These are phyloP conservation scores for Thermophis baileyi DNA, from an alignment of 2,113 vertebrate species.

Conservation along the genomic window DNA sequence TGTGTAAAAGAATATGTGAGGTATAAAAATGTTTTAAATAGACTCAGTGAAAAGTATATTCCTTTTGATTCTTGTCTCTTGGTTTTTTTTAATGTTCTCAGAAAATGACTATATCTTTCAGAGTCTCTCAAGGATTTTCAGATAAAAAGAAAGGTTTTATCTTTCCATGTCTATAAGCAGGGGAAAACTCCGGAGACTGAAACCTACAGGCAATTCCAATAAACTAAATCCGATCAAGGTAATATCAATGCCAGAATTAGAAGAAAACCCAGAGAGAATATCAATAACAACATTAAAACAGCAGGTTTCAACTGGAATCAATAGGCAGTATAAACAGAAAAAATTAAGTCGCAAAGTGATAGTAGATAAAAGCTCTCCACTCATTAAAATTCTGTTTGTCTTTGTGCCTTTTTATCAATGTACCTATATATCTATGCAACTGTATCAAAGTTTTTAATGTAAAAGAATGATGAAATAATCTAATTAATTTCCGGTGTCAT, in stretches of 20 bases:
- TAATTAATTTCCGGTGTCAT: constrained; percentile 84
- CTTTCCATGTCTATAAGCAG: constrained; percentile 83
- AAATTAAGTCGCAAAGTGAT: constrained; percentile 87
- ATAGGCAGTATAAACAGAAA: constrained; percentile 87
- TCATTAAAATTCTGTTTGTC: constrained; percentile 97
- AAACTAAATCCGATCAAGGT: constrained; percentile 93
- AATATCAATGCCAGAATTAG: constrained; percentile 85
- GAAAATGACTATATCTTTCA: constrained; percentile 76
- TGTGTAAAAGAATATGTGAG: constrained; percentile 41
- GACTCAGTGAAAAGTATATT: constrained; percentile 67
- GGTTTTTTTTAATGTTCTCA: constrained; percentile 75
- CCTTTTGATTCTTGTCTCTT: constrained; percentile 75
- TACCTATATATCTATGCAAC: constrained; percentile 88
- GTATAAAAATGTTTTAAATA: constrained; percentile 63
- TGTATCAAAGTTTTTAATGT: constrained; percentile 89
- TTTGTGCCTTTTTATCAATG: constrained; percentile 92
- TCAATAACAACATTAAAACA: constrained; percentile 92
- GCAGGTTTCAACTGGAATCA: constrained; percentile 88
- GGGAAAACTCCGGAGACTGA: constrained; percentile 78
- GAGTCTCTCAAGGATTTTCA: constrained; percentile 83
- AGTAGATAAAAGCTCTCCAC: constrained; percentile 86
- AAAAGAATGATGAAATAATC: constrained; percentile 89
- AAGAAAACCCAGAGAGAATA: constrained; percentile 85
- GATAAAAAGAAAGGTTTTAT: constrained; percentile 85
- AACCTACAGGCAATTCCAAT: constrained; percentile 87